These are phyloP conservation scores for Musca vetustissima DNA, from an alignment of 1,140 invertebrate species.

Conservation along the genomic window DNA sequence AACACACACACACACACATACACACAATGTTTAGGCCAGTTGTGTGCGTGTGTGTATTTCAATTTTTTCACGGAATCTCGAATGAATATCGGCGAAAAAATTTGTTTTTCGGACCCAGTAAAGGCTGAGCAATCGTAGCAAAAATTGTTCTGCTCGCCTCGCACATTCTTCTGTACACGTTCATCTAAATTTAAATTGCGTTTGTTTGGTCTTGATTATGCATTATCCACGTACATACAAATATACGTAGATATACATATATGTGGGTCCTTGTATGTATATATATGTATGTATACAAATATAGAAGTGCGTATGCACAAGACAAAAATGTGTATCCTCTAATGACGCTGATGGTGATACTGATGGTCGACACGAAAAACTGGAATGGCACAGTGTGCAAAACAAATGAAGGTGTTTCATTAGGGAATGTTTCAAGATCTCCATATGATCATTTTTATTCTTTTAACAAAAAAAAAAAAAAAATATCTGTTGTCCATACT, in stretches of 20 bases:
- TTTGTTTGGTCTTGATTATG: slow-evolving; percentile 22
- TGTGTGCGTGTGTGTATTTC: too few relatives aligned
- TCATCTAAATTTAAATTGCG: slow-evolving; percentile 23
- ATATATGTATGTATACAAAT: slow-evolving; percentile 10
- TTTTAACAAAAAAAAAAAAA: too few relatives aligned
- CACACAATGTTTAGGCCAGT: too few relatives aligned
- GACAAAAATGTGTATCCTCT: slow-evolving; percentile 8
- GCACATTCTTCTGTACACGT: neutral
- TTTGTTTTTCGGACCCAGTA: too few relatives aligned
- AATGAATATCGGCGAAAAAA: too few relatives aligned
- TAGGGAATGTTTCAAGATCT: too few relatives aligned
- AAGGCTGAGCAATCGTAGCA: neutral
- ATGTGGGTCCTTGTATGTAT: neutral
- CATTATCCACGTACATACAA: neutral
- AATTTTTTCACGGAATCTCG: too few relatives aligned
- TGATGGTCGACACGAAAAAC: neutral
- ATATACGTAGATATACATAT: neutral
- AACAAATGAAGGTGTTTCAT: too few relatives aligned
- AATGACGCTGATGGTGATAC: neutral
- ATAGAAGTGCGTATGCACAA: slow-evolving; percentile 3
- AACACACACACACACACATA: neutral
- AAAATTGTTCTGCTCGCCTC: neutral
- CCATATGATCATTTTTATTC: too few relatives aligned
- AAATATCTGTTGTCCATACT: too few relatives aligned
- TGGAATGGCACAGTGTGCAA: too few relatives aligned